phyloP scores from a whole-genome alignment of 2,113 vertebrate species.

The Nestor notabilis region DNA sequence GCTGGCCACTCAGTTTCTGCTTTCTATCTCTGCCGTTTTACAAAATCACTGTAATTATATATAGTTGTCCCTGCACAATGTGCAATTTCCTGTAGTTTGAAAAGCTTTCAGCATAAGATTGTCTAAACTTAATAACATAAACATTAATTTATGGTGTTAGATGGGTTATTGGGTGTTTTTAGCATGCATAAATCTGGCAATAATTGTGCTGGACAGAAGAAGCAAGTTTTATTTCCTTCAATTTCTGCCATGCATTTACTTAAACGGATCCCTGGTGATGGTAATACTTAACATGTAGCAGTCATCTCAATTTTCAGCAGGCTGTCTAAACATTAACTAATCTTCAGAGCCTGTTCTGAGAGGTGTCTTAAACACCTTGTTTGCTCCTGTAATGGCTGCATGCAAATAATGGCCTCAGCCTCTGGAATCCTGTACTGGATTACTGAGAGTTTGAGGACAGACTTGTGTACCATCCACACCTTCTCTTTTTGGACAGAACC shows the following conservation, averaged over 20 bases:
- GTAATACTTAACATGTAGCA: not conserved
- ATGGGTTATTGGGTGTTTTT: slow-evolving; percentile 39
- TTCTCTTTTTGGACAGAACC: not conserved
- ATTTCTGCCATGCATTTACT: slow-evolving; percentile 1
- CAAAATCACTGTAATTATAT: slow-evolving; percentile 49
- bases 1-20: not conserved
- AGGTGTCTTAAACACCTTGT: slow-evolving; percentile 19
- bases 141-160: slow-evolving; percentile 46
- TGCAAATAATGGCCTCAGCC: not conserved
- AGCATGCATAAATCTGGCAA: slow-evolving; percentile 21
- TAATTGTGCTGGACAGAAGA: slow-evolving; percentile 41
- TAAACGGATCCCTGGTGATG: slow-evolving; percentile 26
- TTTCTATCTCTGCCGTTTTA: slow-evolving; percentile 38
- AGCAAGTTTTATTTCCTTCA: slow-evolving; percentile 42
- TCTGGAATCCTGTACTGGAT: not conserved
- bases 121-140: slow-evolving; percentile 56
- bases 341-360: slow-evolving; percentile 32
- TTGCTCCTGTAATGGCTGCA: not conserved
- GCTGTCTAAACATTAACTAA: slow-evolving; percentile 54
- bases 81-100: slow-evolving; percentile 54
- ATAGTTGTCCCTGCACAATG: slow-evolving; percentile 14
- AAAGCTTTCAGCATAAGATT: slow-evolving; percentile 57
- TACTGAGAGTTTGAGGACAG: not conserved
- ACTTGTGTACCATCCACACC: not conserved
- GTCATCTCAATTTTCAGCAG: slow-evolving; percentile 32